These are phyloP conservation scores for Diglossa cyanea DNA, from an alignment of 2,797 vertebrate genomes.

Conservation along the genomic window DNA sequence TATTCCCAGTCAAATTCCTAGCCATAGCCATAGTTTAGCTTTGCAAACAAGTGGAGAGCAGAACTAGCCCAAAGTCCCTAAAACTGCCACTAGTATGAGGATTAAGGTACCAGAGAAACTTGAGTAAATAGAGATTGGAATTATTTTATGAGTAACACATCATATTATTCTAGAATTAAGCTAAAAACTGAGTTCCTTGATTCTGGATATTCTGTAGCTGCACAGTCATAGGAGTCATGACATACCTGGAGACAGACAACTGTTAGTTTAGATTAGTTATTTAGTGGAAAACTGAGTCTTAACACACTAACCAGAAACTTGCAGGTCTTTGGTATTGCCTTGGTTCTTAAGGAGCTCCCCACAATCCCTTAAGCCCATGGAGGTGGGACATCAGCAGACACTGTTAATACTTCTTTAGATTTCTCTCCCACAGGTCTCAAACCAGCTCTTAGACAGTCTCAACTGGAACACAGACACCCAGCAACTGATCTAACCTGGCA, in stretches of 20 bases:
- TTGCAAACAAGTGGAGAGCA: neutral
- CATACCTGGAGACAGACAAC: neutral
- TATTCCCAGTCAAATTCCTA: neutral
- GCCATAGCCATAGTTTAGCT: neutral
- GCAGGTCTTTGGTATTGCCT: neutral
- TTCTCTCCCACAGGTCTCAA: neutral
- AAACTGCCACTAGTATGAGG: neutral
- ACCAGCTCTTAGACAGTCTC: neutral
- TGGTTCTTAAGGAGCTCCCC: neutral
- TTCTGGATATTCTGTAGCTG: neutral
- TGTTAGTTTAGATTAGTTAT: neutral
- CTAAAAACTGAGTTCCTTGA: neutral
- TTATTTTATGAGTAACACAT: neutral
- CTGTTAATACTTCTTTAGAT: neutral
- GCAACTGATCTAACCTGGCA: neutral
- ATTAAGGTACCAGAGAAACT: neutral
- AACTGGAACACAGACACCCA: neutral
- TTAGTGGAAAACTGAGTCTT: neutral
- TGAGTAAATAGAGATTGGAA: neutral
- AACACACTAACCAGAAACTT: neutral
- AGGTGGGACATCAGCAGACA: fast-evolving
- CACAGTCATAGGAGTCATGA: fast-evolving
- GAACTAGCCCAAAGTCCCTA: neutral
- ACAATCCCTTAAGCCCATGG: neutral
- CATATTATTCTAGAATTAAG: neutral